Evolutionary conservation across 1,140 invertebrate genomes (phyloP).

Genomic region (Pogonomyrmex barbatus): DNA sequence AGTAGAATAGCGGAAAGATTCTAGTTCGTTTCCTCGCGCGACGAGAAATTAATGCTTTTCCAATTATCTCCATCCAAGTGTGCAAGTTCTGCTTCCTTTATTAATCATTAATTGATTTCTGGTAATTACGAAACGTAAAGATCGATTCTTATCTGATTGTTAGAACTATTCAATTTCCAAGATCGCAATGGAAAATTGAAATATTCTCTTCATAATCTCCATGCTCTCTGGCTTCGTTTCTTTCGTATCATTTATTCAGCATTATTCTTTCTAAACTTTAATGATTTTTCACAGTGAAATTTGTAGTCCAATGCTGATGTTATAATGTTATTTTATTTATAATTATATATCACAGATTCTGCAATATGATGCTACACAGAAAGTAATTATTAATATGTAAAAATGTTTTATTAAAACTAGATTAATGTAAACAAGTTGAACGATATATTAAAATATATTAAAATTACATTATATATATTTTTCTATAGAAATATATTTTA

Average conservation of each 20-base stretch:
- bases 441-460: neutral
- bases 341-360: neutral
- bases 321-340: conserved; percentile 1
- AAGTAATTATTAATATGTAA: neutral
- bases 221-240: conserved; percentile 40
- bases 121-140: conserved; percentile 27
- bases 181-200: conserved; percentile 40
- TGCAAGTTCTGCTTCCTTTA: neutral
- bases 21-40: neutral
- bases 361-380: neutral
- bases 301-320: conserved; percentile 32
- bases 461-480: neutral
- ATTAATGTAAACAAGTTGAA: neutral
- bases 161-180: conserved; percentile 33
- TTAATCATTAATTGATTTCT: conserved; percentile 27
- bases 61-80: neutral
- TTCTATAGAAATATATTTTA: neutral
- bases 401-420: neutral
- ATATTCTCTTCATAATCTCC: conserved; percentile 35
- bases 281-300: neutral
- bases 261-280: conserved; percentile 39
- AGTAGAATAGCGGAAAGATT: neutral
- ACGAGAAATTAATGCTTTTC: conserved; percentile 11
- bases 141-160: conserved; percentile 53
- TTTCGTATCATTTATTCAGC: neutral